Evolutionary conservation across 2,888 invertebrate species (phyloP).

Genomic region (Piscicola geometra): DNA sequence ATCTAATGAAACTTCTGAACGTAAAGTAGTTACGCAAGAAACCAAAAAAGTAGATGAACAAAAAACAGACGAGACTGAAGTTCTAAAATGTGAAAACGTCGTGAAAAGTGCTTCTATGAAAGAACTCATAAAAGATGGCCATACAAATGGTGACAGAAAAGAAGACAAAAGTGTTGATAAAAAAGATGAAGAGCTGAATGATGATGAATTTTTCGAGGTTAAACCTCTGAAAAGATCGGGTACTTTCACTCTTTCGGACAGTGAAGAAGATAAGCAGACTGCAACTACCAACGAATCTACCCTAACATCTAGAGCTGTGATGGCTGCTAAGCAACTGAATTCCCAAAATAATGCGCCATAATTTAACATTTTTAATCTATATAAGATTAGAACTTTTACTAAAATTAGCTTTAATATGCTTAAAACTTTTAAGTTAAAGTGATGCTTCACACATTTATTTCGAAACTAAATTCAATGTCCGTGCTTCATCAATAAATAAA

Average conservation of each 20-base stretch:
- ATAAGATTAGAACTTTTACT: too few relatives aligned
- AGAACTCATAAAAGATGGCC: neutral
- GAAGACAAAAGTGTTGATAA: neutral
- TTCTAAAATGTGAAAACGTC: too few relatives aligned
- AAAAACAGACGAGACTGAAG: too few relatives aligned
- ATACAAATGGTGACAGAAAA: neutral
- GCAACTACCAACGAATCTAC: neutral
- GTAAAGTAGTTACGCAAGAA: neutral
- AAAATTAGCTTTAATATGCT: too few relatives aligned
- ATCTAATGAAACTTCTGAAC: neutral
- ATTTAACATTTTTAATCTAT: too few relatives aligned
- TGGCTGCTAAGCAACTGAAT: slow-evolving; percentile 4
- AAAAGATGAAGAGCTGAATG: neutral
- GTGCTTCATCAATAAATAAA: too few relatives aligned
- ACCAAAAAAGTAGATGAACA: neutral
- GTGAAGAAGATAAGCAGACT: slow-evolving; percentile 13
- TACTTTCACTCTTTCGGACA: slow-evolving; percentile 33
- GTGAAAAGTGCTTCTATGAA: neutral
- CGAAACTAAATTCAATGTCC: too few relatives aligned
- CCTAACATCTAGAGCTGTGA: neutral
- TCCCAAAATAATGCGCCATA: too few relatives aligned
- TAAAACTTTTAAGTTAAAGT: too few relatives aligned
- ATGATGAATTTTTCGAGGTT: slow-evolving; percentile 3
- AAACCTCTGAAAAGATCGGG: slow-evolving; percentile 35
- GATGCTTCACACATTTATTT: too few relatives aligned